phyloP scores from a whole-genome alignment of 2,113 vertebrate species.

The Tretioscincus oriximinensis region DNA sequence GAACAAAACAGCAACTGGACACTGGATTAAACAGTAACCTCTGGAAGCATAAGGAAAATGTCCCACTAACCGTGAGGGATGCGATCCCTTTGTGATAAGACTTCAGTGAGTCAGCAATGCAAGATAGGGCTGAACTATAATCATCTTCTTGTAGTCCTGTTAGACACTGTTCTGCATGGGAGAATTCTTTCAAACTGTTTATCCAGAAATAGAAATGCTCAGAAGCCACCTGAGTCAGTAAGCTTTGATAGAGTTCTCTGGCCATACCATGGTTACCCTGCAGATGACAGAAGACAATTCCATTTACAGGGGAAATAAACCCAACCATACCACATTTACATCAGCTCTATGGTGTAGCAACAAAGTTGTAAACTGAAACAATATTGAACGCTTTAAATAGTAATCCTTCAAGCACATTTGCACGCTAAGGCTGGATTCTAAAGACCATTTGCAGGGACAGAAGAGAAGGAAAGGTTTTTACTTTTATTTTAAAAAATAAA shows the following conservation, averaged over 20 bases:
- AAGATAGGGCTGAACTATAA: constrained; percentile 87
- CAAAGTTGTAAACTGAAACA: not conserved
- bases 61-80: constrained; percentile 87
- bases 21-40: not conserved
- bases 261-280: constrained; percentile 97
- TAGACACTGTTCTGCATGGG: constrained; percentile 91
- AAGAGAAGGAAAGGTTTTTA: too few relatives aligned
- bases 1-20: not conserved
- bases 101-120: constrained; percentile 90
- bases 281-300: constrained; percentile 9
- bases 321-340: not conserved
- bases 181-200: constrained; percentile 96
- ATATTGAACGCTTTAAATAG: not conserved
- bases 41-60: not conserved
- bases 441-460: too few relatives aligned
- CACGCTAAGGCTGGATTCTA: not conserved
- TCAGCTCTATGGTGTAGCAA: not conserved
- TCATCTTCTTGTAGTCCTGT: constrained; percentile 84
- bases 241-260: constrained; percentile 91
- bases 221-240: constrained; percentile 93
- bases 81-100: constrained; percentile 97
- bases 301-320: not conserved
- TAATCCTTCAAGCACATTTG: not conserved
- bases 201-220: constrained; percentile 99
- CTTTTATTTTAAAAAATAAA: too few relatives aligned